These are phyloP conservation scores for Drosophila busckii DNA, from an alignment of 1,140 invertebrate species.

Conservation along the genomic window DNA sequence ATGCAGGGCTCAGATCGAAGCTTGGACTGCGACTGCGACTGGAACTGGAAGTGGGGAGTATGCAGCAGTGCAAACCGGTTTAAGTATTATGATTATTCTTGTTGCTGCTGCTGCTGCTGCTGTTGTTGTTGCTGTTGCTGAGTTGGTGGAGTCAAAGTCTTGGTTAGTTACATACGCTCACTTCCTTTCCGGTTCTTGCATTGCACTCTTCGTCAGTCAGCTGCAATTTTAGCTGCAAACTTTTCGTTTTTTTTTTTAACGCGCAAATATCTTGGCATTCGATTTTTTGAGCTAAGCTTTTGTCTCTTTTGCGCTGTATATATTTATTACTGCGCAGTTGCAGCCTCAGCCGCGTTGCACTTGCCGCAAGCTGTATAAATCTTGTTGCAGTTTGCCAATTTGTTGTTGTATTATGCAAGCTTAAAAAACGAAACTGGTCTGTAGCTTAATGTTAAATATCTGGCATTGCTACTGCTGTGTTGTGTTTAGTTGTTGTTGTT, in stretches of 20 bases:
- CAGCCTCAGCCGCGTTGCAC: constrained; percentile 37
- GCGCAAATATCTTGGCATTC: constrained; percentile 36
- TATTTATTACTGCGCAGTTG: constrained; percentile 54
- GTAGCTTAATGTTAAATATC: constrained; percentile 5
- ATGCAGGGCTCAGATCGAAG: constrained; percentile 4
- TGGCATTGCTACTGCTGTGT: too few species aligned
- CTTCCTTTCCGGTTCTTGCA: constrained; percentile 74
- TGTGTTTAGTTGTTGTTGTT: constrained; percentile 21
- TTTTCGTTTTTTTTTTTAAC: constrained; percentile 4
- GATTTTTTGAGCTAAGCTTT: constrained; percentile 58
- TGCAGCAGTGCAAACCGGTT: constrained; percentile 18
- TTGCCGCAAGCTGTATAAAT: constrained; percentile 25
- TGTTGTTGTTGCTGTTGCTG: constrained; percentile 6
- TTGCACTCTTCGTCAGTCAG: constrained; percentile 44
- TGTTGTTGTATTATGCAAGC: constrained; percentile 55
- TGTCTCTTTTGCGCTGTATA: constrained; percentile 57
- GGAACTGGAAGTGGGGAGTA: constrained; percentile 1
- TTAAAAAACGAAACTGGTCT: constrained; percentile 59
- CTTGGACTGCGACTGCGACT: neutral
- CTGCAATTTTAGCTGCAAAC: constrained; percentile 61
- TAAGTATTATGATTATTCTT: neutral
- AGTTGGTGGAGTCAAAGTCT: constrained; percentile 54
- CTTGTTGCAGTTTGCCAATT: constrained; percentile 20
- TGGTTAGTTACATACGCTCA: constrained; percentile 72
- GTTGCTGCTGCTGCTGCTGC: neutral